A percentile compares a stretch with the other conserved stretches of the same genome.
Conservation (phyloP, 1,140 invertebrate genomes). For the Megathymus violae region DNA sequence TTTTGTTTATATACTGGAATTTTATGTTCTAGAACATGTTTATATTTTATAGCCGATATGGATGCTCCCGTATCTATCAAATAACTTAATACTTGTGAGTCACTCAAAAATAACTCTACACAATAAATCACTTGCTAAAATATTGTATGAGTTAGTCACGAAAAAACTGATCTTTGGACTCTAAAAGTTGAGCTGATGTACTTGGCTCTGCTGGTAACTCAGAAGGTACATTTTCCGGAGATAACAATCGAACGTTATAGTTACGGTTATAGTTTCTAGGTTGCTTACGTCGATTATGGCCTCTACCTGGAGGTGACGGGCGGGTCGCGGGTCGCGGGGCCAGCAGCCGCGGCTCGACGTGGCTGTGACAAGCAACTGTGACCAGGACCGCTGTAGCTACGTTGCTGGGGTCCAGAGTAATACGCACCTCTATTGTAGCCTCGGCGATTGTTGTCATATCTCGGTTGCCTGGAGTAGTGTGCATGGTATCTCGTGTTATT, state of each 20-base stretch:
- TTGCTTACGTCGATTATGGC: not conserved
- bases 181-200: not conserved
- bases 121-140: conserved; percentile 7
- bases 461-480: too few relatives aligned
- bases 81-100: not conserved
- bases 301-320: not conserved
- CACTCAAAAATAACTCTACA: too few relatives aligned
- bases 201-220: not conserved
- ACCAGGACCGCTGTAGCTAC: not conserved
- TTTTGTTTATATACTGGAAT: conserved; percentile 36
- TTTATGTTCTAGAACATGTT: conserved; percentile 27
- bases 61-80: conserved; percentile 39
- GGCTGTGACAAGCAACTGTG: not conserved
- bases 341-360: not conserved
- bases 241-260: not conserved
- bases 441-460: too few relatives aligned
- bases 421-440: not conserved
- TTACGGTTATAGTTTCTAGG: not conserved
- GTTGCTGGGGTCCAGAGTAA: not conserved
- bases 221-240: not conserved
- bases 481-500: too few relatives aligned
- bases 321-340: too few relatives aligned
- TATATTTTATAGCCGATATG: conserved; percentile 39
- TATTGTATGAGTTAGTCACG: conserved; percentile 25
- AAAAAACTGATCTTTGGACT: conserved; percentile 33